A percentile compares a stretch with the other conserved stretches of the same genome.
Conservation (phyloP, 2,888 invertebrate species). For the Lypha dubia region DNA sequence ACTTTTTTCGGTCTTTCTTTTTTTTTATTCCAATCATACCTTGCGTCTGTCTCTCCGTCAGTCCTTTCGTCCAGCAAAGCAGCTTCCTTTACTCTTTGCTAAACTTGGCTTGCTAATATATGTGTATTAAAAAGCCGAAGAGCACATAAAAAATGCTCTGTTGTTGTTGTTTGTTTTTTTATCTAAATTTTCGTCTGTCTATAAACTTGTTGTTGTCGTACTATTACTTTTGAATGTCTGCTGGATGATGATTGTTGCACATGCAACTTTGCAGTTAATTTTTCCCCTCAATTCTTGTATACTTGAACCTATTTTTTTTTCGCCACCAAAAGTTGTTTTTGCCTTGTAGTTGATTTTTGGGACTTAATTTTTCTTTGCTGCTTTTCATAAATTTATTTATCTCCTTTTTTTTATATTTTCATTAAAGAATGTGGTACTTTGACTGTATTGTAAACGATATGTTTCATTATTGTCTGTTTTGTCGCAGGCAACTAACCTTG, state of each 20-base stretch:
- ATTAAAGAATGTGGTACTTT: conserved; percentile 48
- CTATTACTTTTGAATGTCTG: conserved; percentile 51
- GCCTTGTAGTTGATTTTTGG: conserved; percentile 34
- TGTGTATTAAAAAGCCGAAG: conserved; percentile 51
- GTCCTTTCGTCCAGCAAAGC: background rate
- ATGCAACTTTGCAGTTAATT: conserved; percentile 55
- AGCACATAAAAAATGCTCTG: conserved; percentile 43
- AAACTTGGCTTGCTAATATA: conserved; percentile 1
- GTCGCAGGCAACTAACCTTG: conserved; percentile 44
- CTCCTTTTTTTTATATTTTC: conserved; percentile 28
- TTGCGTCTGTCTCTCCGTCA: background rate
- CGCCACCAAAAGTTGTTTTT: conserved; percentile 41
- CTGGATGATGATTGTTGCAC: conserved; percentile 61
- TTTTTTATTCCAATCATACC: background rate
- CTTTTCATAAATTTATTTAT: conserved; percentile 32
- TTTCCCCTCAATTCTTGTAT: conserved; percentile 1
- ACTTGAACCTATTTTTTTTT: background rate
- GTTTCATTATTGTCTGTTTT: conserved; percentile 26
- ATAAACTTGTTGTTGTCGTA: conserved; percentile 25
- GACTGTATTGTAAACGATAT: conserved; percentile 41
- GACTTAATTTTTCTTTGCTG: conserved; percentile 5
- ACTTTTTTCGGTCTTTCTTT: background rate
- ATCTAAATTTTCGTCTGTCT: conserved; percentile 53
- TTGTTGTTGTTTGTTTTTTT: conserved; percentile 53
- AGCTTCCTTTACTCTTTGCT: conserved; percentile 14